These are phyloP conservation scores for Leptodactylus fallax DNA, from an alignment of 2,797 vertebrate genomes.

Conservation along the genomic window DNA sequence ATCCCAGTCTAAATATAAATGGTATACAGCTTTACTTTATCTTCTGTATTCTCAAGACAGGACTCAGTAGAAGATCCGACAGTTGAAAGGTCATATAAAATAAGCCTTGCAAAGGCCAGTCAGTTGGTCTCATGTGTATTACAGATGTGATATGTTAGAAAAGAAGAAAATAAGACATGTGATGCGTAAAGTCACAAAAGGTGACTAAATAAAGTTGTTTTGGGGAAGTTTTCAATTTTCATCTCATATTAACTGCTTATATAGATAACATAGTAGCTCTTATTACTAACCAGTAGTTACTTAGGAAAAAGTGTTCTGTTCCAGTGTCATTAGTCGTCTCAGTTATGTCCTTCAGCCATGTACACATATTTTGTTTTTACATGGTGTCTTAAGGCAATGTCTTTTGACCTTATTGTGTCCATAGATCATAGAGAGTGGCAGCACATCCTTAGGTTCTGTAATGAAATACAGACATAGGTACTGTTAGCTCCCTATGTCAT, in stretches of 20 bases:
- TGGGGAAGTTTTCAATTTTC: neutral
- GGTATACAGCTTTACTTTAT: conserved; percentile 45
- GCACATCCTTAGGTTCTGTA: no score
- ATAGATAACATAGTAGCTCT: neutral
- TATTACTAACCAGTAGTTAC: neutral
- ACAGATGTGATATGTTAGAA: neutral
- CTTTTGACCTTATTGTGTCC: neutral
- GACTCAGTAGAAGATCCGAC: conserved; percentile 31
- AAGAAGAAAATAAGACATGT: neutral
- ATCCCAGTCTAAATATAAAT: conserved; percentile 56
- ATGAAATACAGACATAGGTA: no score
- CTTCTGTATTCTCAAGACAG: conserved; percentile 28
- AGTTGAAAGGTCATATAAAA: conserved; percentile 58
- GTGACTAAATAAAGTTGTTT: conserved; percentile 23
- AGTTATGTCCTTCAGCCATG: neutral
- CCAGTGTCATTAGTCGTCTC: neutral
- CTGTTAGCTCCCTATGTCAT: no score
- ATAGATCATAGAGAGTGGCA: no score
- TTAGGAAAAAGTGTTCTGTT: neutral
- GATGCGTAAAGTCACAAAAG: conserved; percentile 32
- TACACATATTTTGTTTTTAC: neutral
- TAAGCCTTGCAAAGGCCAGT: conserved; percentile 38
- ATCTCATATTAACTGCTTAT: neutral
- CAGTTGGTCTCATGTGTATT: conserved; percentile 49
- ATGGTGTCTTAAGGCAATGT: neutral